These are phyloP conservation scores for Microvelia longipes DNA, from an alignment of 1,140 invertebrate species.

Conservation along the genomic window DNA sequence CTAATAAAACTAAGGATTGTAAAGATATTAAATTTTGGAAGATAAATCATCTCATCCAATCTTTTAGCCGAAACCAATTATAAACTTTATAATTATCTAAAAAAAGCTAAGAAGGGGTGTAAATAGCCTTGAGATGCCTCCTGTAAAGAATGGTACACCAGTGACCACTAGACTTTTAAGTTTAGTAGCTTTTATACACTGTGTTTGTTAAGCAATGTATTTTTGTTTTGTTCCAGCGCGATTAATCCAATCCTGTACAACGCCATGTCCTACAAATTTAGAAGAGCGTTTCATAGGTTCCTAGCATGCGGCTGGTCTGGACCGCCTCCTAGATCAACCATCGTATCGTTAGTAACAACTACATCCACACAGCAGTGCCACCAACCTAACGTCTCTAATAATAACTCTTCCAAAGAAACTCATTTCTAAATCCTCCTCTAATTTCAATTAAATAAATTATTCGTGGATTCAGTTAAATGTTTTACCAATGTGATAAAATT, in stretches of 20 bases:
- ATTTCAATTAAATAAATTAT: background rate
- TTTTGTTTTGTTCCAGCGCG: constrained; percentile 26
- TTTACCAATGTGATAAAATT: too few species aligned
- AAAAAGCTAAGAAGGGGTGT: too few species aligned
- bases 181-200: too few species aligned
- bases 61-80: too few species aligned
- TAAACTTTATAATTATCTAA: too few species aligned
- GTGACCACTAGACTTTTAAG: too few species aligned
- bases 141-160: too few species aligned
- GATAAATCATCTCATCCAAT: too few species aligned
- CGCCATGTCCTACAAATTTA: constrained; percentile 48
- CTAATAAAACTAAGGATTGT: too few species aligned
- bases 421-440: background rate
- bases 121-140: too few species aligned
- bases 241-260: constrained; percentile 52
- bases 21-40: too few species aligned
- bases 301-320: constrained; percentile 12
- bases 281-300: constrained; percentile 32
- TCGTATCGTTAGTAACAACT: background rate
- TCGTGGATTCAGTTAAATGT: too few species aligned
- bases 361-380: background rate
- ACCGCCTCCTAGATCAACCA: background rate
- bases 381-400: background rate
- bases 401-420: background rate
- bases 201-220: background rate